Conservation (phyloP, 2,888 invertebrate genomes). For the Deilephila porcellus region DNA sequence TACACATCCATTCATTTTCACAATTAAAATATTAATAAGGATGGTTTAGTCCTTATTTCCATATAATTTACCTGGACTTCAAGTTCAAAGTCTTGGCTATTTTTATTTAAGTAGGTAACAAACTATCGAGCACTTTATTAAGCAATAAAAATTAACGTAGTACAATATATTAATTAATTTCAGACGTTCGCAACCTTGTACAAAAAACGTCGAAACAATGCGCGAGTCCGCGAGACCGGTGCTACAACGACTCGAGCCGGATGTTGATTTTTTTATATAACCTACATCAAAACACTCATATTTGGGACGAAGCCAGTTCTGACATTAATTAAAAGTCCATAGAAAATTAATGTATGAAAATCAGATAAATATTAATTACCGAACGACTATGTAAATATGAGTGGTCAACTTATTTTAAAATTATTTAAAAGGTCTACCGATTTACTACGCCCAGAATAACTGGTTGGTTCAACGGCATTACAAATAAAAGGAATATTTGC, state of each 20-base stretch:
- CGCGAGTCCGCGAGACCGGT: conserved; percentile 19
- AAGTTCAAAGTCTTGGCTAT: background rate
- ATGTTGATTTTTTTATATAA: conserved; percentile 9
- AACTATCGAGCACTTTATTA: background rate
- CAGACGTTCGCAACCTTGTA: conserved; percentile 21
- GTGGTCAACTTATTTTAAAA: background rate
- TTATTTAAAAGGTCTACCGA: background rate
- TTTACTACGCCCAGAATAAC: background rate
- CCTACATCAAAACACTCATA: conserved; percentile 6
- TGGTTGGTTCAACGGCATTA: conserved; percentile 1
- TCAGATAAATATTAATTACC: background rate
- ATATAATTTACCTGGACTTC: background rate
- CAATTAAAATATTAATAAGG: too few species aligned
- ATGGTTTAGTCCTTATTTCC: too few species aligned
- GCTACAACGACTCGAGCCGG: background rate
- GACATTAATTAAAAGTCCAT: background rate
- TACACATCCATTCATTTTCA: too few species aligned
- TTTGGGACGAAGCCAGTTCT: background rate
- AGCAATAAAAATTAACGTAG: background rate
- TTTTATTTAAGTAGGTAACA: background rate
- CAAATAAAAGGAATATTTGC: background rate
- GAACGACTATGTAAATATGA: conserved; percentile 11
- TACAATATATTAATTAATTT: conserved; percentile 16
- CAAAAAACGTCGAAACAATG: conserved; percentile 5
- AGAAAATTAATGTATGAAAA: background rate